Base-by-base conservation (phyloP, 1,140 invertebrate species). In the Bombyx mandarina region DNA sequence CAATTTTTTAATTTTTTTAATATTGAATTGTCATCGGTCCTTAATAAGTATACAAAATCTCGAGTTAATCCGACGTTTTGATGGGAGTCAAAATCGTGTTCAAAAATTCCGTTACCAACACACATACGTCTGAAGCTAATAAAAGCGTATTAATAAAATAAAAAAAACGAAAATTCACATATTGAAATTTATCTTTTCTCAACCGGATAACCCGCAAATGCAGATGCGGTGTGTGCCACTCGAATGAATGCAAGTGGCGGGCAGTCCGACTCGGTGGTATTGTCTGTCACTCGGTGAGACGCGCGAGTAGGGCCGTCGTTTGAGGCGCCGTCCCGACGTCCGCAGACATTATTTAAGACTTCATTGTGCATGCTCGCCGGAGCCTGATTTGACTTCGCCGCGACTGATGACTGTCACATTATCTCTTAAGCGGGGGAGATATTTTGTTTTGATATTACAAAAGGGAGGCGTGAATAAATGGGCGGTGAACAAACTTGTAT, bases 311-410 rank as follows among this genome's bases (percentile, higher is more conserved):
- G 57, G 56, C 63, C 54, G 74, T 77, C 79, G 54, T 66, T 70
- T 73, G 64, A 77, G 79, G 82, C 79, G 82, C 78, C 79, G 69
- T 58, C 54, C 71, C 66, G 75, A 79, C 77, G 72, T 76, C 78
- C 70, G 42, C 60, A 53, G 58, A 71, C 61, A 75, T 85, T 82
- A 85, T 85, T 85, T 85, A 85, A 63, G 62, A 75, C 78, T 71
- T 81, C 76, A 85, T 85, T 85, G 82, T 82, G 73, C 73, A 74
- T 77, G 74, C 74, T 73, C 69, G 56, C 65, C 61, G 64, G 52
- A 61, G 49, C 63, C 62, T 72, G 76, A 80, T 82, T 77, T 75
- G 70, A 79, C 72, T 57, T 75, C 65, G 70, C 65, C 69, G 56
- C 65, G 77, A 79, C 75, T 76, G 77, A 81, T 80, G 75, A 62